Conservation (phyloP, 2,888 invertebrate genomes). For the Idaea dimidiata region DNA sequence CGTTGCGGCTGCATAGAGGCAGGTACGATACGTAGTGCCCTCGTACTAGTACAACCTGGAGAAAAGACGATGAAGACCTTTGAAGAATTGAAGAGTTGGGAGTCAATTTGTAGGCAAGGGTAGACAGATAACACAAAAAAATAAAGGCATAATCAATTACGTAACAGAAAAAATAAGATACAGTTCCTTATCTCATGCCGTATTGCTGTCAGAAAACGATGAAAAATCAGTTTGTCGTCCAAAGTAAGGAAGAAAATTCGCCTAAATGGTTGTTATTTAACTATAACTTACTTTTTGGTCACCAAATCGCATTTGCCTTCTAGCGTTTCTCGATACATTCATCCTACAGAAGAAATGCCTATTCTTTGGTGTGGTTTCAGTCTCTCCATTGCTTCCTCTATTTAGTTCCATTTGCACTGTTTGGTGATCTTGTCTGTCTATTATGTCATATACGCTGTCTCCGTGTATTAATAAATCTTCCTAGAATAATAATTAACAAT, state of each 20-base stretch:
- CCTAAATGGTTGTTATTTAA: neutral
- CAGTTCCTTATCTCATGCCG: no score
- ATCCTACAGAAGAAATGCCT: slow-evolving; percentile 97
- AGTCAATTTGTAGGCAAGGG: no score
- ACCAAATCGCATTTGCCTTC: slow-evolving; percentile 98
- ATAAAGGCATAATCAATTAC: no score
- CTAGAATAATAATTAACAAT: slow-evolving; percentile 74
- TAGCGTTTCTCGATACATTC: slow-evolving; percentile 98
- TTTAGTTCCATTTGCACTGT: slow-evolving; percentile 96
- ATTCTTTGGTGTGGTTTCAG: slow-evolving; percentile 80
- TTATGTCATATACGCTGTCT: slow-evolving; percentile 99
- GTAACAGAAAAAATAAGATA: no score
- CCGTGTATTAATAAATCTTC: slow-evolving; percentile 99
- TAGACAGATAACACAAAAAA: no score
- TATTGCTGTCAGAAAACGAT: no score
- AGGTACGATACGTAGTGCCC: slow-evolving; percentile 97
- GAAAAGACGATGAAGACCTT: slow-evolving; percentile 12
- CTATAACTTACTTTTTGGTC: slow-evolving; percentile 93
- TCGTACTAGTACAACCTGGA: slow-evolving; percentile 96
- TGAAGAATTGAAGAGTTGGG: no score
- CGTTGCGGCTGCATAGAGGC: slow-evolving; percentile 95
- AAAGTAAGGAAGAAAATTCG: neutral
- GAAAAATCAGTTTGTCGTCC: neutral
- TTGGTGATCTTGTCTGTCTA: slow-evolving; percentile 98
- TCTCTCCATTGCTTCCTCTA: slow-evolving; percentile 76